Evolutionary conservation across 2,113 vertebrate genomes (phyloP).

Genomic region (Rana temporaria): DNA sequence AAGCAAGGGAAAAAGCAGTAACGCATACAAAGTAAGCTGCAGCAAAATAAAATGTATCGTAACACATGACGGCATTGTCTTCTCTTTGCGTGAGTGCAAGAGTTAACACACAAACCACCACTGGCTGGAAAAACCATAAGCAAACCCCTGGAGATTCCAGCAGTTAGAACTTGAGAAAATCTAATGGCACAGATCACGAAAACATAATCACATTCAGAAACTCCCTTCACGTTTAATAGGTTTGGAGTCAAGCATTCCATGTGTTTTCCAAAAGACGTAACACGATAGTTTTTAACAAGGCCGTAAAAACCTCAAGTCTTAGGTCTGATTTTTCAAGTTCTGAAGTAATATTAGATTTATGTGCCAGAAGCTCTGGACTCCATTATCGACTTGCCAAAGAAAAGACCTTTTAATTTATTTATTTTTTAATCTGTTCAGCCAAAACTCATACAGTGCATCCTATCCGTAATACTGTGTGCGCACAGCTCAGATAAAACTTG

Average conservation of each 20-base stretch:
- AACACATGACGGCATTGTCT: too few relatives aligned
- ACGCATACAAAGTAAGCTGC: too few relatives aligned
- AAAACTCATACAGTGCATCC: constrained; percentile 59
- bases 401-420: constrained; percentile 46
- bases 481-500: not conserved
- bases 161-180: constrained; percentile 7
- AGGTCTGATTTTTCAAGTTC: constrained; percentile 46
- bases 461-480: constrained; percentile 59
- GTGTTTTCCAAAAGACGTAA: not conserved
- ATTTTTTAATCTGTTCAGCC: constrained; percentile 39
- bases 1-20: too few relatives aligned
- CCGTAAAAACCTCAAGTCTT: constrained; percentile 40
- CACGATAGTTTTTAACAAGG: constrained; percentile 9
- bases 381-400: constrained; percentile 49
- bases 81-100: too few relatives aligned
- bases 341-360: constrained; percentile 42
- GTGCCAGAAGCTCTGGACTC: constrained; percentile 47
- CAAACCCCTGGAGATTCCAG: constrained; percentile 3
- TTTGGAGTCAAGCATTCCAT: constrained; percentile 16
- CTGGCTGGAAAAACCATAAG: too few relatives aligned
- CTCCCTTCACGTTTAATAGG: constrained; percentile 35
- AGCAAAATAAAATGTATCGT: too few relatives aligned
- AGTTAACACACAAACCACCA: too few relatives aligned
- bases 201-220: constrained; percentile 36
- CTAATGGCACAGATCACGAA: constrained; percentile 11